These are phyloP conservation scores for Enteromius argenteus DNA, from an alignment of 2,797 vertebrate species.

Conservation along the genomic window DNA sequence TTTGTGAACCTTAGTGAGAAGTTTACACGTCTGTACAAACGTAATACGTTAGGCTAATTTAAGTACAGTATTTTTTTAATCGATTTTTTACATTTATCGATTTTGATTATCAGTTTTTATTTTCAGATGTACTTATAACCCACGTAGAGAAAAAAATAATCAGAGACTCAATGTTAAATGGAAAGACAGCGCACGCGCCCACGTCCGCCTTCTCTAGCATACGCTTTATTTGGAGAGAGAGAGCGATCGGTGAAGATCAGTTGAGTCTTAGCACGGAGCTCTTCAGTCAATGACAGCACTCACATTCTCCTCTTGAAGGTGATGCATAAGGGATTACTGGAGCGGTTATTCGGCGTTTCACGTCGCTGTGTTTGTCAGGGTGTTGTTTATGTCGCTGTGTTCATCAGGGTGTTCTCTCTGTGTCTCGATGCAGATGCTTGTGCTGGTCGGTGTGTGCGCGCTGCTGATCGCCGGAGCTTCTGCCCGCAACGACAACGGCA, in stretches of 20 bases:
- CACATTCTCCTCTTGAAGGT: constrained; percentile 62
- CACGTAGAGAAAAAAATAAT: background rate
- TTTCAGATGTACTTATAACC: background rate
- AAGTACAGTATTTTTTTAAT: background rate
- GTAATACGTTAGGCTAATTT: background rate
- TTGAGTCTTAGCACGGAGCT: constrained; percentile 71
- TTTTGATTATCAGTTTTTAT: too few species aligned
- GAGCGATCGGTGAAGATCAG: constrained; percentile 61
- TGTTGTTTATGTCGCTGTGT: constrained; percentile 18
- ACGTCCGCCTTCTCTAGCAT: constrained; percentile 38
- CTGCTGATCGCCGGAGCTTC: constrained; percentile 78
- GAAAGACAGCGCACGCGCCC: background rate
- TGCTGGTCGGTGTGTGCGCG: constrained; percentile 84
- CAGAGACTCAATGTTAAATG: background rate
- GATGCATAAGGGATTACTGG: constrained; percentile 36
- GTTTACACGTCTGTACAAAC: background rate
- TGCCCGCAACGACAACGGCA: constrained; percentile 87
- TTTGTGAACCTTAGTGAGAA: background rate
- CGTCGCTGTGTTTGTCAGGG: constrained; percentile 16
- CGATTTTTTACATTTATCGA: too few species aligned
- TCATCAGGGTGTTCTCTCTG: constrained; percentile 33
- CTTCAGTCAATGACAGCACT: constrained; percentile 74
- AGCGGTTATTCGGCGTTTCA: background rate
- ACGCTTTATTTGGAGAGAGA: constrained; percentile 26
- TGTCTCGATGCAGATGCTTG: constrained; percentile 79